These are phyloP conservation scores for Unio delphinus DNA, from an alignment of 2,888 invertebrate species.

Conservation along the genomic window DNA sequence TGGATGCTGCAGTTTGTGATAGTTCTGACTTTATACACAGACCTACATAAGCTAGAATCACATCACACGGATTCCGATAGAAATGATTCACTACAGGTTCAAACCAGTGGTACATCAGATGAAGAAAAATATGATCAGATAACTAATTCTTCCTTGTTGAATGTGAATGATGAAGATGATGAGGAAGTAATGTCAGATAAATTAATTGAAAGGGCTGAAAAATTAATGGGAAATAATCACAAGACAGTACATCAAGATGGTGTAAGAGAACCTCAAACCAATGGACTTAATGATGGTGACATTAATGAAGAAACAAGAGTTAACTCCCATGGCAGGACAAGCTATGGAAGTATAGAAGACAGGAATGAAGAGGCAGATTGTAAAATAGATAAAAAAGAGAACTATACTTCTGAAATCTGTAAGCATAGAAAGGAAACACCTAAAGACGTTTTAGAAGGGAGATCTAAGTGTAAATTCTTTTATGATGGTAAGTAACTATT, in stretches of 20 bases:
- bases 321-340: too few species aligned
- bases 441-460: constrained; percentile 28
- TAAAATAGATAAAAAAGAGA: constrained; percentile 6
- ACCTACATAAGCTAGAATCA: constrained; percentile 29
- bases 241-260: neutral
- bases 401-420: constrained; percentile 13
- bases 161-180: constrained; percentile 29
- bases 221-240: constrained; percentile 15
- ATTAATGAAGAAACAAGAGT: too few species aligned
- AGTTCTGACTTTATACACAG: constrained; percentile 51
- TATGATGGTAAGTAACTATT: constrained; percentile 23
- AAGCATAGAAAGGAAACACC: constrained; percentile 14
- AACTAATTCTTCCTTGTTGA: constrained; percentile 3
- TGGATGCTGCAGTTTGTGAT: constrained; percentile 62
- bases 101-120: neutral
- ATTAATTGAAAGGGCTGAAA: constrained; percentile 34
- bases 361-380: neutral
- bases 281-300: too few species aligned
- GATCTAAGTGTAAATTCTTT: constrained; percentile 29
- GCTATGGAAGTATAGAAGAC: neutral
- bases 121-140: constrained; percentile 4
- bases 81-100: neutral
- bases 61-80: neutral
- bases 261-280: neutral
- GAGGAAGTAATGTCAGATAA: constrained; percentile 26